Percentiles rank a stretch among this genome's conserved stretches.
Evolutionary conservation across 1,140 invertebrate species (phyloP).

Genomic region (Heliconius melpomene): DNA sequence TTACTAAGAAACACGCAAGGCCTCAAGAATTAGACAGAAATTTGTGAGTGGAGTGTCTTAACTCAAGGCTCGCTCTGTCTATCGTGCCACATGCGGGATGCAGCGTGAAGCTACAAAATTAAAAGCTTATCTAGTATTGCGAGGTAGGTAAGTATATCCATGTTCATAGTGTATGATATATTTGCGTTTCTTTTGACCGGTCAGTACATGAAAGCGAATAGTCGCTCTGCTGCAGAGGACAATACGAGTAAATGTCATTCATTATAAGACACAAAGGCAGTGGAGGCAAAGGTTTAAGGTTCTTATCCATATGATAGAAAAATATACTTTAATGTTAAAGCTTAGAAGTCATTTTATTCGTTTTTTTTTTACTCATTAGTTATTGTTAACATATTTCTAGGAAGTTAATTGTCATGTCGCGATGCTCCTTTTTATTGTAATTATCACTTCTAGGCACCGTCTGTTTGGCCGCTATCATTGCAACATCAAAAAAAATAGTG

Average conservation of each 20-base stretch:
- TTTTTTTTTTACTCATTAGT: background rate
- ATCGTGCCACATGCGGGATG: background rate
- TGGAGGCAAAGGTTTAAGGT: background rate
- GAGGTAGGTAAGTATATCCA: background rate
- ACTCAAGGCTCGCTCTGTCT: background rate
- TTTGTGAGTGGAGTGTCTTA: no score
- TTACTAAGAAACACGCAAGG: no score
- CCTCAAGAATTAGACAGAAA: no score
- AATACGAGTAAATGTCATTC: conserved; percentile 13
- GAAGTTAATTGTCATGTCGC: no score
- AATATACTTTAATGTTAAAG: background rate
- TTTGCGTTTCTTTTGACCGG: background rate
- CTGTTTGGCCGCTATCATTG: no score
- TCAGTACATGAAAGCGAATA: conserved; percentile 7
- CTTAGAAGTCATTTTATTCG: background rate
- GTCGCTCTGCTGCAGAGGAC: conserved; percentile 2
- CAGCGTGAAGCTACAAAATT: background rate
- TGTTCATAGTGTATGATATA: background rate
- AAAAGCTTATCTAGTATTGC: background rate
- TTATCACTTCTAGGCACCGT: no score
- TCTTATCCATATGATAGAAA: background rate
- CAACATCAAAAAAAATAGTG: no score
- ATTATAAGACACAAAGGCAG: conserved; percentile 10
- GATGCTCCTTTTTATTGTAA: no score
- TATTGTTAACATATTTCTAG: no score